phyloP scores from a whole-genome alignment of 2,888 invertebrate genomes.

The Trichopoda pennipes region DNA sequence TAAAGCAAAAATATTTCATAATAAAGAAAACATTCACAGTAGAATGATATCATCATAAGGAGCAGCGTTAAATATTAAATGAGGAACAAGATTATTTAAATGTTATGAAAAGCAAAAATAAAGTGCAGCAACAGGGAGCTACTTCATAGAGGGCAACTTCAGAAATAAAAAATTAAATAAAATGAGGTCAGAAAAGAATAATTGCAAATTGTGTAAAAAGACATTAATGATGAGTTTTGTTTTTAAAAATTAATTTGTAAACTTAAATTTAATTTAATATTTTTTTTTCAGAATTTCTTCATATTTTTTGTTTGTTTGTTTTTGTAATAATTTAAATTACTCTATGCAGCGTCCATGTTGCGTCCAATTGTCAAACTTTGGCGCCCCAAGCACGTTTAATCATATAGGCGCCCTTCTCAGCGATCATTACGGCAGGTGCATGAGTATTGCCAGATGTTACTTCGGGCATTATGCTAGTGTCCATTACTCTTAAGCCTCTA shows the following conservation, averaged over 20 bases:
- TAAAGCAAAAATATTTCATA: background rate
- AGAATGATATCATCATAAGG: no score
- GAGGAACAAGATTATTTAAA: slow-evolving; percentile 30
- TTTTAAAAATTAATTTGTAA: slow-evolving; percentile 48
- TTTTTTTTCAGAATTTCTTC: slow-evolving; percentile 50
- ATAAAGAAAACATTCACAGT: slow-evolving; percentile 1
- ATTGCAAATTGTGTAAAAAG: slow-evolving; percentile 18
- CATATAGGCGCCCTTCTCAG: slow-evolving; percentile 84
- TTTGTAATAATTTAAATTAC: slow-evolving; percentile 75
- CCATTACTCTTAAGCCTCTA: slow-evolving; percentile 86
- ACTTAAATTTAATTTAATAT: slow-evolving; percentile 50
- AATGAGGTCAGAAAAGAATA: slow-evolving; percentile 7
- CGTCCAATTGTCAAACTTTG: slow-evolving; percentile 78
- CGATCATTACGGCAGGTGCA: slow-evolving; percentile 90
- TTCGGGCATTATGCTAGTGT: slow-evolving; percentile 90
- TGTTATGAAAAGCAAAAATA: slow-evolving; percentile 4
- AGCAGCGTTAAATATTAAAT: background rate
- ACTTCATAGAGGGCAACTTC: slow-evolving; percentile 50
- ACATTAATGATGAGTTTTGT: slow-evolving; percentile 19
- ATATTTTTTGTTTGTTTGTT: slow-evolving; percentile 32
- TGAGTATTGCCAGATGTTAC: slow-evolving; percentile 90
- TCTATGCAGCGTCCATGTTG: slow-evolving; percentile 80
- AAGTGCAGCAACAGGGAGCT: slow-evolving; percentile 61
- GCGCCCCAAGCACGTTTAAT: slow-evolving; percentile 81
- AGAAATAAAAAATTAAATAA: slow-evolving; percentile 20